phyloP scores from a whole-genome alignment of 2,113 vertebrate genomes.

The Tyto alba region DNA sequence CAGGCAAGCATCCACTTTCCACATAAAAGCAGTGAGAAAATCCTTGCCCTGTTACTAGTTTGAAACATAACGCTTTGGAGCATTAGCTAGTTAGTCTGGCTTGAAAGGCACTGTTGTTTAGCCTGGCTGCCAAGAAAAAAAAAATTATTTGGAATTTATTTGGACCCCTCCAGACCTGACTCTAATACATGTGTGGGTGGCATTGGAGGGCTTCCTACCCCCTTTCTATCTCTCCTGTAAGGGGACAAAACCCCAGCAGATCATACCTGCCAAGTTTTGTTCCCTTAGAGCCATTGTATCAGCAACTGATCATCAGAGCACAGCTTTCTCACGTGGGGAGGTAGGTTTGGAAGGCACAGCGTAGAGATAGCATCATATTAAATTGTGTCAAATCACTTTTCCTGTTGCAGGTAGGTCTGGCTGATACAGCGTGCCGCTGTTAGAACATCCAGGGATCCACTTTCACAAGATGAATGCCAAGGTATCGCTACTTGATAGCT shows the following conservation, averaged over 20 bases:
- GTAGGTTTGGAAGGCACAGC: background rate
- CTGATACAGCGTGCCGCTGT: background rate
- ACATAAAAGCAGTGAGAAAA: background rate
- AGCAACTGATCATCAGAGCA: background rate
- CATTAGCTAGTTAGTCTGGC: background rate
- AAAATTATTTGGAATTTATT: background rate
- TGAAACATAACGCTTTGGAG: background rate
- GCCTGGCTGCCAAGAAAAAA: background rate
- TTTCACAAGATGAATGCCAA: background rate
- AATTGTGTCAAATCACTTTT: background rate
- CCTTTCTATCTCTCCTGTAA: background rate
- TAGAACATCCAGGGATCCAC: background rate
- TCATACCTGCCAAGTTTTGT: background rate
- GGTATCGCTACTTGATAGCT: background rate
- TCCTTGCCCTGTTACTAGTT: background rate
- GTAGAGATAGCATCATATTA: background rate
- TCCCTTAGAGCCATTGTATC: background rate
- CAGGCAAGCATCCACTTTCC: background rate
- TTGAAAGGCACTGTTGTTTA: background rate
- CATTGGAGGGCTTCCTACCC: background rate
- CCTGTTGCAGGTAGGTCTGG: background rate
- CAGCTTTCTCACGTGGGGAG: background rate
- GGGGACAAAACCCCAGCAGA: background rate
- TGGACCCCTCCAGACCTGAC: background rate
- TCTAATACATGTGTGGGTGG: background rate